Percentiles rank a stretch among this genome's conserved stretches.
Conservation (phyloP, 2,888 invertebrate species). For the Nycteola revayana region DNA sequence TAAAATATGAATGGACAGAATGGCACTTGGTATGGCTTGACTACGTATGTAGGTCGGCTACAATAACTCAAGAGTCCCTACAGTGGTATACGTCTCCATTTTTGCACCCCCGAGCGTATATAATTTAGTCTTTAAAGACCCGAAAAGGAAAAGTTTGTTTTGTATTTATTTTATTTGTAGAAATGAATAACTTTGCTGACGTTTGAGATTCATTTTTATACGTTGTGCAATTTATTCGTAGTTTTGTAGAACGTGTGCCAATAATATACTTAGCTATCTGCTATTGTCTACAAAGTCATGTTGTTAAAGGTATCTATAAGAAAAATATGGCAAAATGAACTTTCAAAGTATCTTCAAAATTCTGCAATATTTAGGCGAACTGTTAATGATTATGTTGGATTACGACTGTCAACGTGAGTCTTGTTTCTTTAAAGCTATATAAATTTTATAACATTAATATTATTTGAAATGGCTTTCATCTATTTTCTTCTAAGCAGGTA, state of each 20-base stretch:
- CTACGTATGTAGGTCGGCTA: constrained; percentile 53
- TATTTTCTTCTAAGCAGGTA: too few species aligned
- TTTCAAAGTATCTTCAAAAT: too few species aligned
- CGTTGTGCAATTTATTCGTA: constrained; percentile 11
- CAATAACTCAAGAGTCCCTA: constrained; percentile 67
- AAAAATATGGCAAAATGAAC: too few species aligned
- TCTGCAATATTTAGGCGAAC: too few species aligned
- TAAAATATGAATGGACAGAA: constrained; percentile 66
- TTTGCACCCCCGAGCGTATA: constrained; percentile 68
- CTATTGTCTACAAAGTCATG: too few species aligned
- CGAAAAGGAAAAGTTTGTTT: constrained; percentile 67
- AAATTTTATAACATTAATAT: too few species aligned
- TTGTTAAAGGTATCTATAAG: too few species aligned
- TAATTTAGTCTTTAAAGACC: constrained; percentile 75
- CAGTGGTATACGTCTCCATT: constrained; percentile 76
- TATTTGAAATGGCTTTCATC: too few species aligned
- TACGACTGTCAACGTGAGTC: too few species aligned
- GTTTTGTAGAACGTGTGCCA: background rate
- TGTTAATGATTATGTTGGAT: too few species aligned
- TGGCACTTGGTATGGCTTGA: constrained; percentile 44
- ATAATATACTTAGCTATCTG: too few species aligned
- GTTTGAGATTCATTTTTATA: constrained; percentile 34
- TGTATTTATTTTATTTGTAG: constrained; percentile 66
- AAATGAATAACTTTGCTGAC: constrained; percentile 53
- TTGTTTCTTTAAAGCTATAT: too few species aligned